Evolutionary conservation across 2,797 vertebrate species (phyloP), one percentile per base, ranked within the genome.

Genomic region (Protosalanx chinensis): DNA sequence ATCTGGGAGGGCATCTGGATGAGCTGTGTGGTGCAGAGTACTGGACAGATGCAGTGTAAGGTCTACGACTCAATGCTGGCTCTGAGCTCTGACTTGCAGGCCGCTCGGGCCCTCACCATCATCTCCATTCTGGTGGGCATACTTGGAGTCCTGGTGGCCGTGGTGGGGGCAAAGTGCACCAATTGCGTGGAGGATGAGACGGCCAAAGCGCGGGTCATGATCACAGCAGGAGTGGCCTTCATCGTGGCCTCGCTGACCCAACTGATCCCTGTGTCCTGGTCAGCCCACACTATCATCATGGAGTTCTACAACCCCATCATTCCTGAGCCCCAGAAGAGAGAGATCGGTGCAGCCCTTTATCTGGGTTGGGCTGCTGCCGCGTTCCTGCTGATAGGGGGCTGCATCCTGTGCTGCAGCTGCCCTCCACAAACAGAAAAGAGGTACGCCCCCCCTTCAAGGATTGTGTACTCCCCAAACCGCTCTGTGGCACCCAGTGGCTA

Each of bases 111-210:
- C n/a, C 89, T 98, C 68, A 86, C 93, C 0, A 76, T 98, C 67
- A 91, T 96, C 23, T 85, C 95, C 75, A 94, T 98, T 1, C 72
- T 97, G 59, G 37, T 97, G 86, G 93, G 92, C 0, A 64, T 93
- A 1, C 16, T 97, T 3, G 96, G 93, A 12, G 49, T 97, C 12
- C 57, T 98, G 74, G 84, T 94, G 65, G 93, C 95, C 59, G 87
- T 94, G 0, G 85, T 93, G 79, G 97, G 97, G 0, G 95, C 95
- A 3, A 95, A 97, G 87, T 98, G 96, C 84, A 98, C 97, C 73
- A 94, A 92, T 85, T 98, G 96, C 30, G 88, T 98, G 51, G 93
- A 95, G 5, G 95, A 96, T 0, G 93, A 96, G 60, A 71, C 81
- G 0, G 75, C 93, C 65, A 98, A 98, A 72, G 93, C 95, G 74